phyloP scores from a whole-genome alignment of 2,797 vertebrate genomes.

The Paguma larvata region DNA sequence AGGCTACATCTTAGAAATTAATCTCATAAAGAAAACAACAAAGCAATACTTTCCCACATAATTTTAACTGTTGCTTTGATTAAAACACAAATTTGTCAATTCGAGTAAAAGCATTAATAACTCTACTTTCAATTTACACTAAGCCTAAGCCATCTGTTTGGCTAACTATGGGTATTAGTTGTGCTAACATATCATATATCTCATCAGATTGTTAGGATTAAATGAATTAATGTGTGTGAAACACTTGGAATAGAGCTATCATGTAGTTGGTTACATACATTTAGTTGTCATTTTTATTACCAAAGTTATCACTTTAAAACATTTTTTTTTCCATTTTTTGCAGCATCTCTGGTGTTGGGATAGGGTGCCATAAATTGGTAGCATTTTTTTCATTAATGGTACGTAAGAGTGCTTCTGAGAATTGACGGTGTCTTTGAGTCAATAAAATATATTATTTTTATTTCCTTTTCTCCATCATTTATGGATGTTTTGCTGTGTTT shows the following conservation, averaged over 20 bases:
- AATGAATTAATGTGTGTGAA: constrained; percentile 3
- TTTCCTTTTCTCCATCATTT: neutral
- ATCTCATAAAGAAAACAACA: constrained; percentile 57
- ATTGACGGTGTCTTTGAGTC: neutral
- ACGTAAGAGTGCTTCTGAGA: neutral
- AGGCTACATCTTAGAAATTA: constrained; percentile 50
- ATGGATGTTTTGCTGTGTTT: neutral
- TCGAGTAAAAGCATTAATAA: constrained; percentile 57
- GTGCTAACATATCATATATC: neutral
- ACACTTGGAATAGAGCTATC: neutral
- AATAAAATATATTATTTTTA: neutral
- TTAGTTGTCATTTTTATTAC: constrained; percentile 3
- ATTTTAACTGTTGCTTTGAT: constrained; percentile 69
- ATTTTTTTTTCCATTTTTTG: neutral
- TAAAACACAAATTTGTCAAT: constrained; percentile 29
- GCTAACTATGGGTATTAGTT: constrained; percentile 26
- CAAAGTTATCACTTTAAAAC: neutral
- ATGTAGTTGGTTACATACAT: neutral
- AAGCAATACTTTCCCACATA: neutral
- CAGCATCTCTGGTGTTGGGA: neutral
- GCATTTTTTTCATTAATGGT: neutral
- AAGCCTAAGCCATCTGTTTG: constrained; percentile 20
- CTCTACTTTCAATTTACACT: constrained; percentile 47
- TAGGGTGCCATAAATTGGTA: neutral
- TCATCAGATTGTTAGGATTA: neutral